A percentile compares a stretch with the other conserved stretches of the same genome.
Conservation (phyloP, 2,888 invertebrate species). For the Cylloceria caligata region DNA sequence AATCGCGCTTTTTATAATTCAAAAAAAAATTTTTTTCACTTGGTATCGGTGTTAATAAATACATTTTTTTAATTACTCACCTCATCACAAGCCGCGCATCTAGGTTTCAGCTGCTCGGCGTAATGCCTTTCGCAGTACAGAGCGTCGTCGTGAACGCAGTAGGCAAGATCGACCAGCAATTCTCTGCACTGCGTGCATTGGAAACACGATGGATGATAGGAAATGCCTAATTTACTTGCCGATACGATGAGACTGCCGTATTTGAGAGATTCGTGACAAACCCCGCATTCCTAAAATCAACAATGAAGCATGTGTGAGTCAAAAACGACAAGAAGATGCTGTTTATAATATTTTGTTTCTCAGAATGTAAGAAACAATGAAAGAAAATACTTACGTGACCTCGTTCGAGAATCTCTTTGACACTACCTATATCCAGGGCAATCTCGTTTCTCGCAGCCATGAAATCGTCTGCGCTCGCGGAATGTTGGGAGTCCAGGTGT, state of each 20-base stretch:
- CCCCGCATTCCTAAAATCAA: slow-evolving; percentile 91
- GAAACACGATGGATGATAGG: slow-evolving; percentile 98
- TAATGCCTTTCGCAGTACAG: slow-evolving; percentile 98
- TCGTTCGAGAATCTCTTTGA: slow-evolving; percentile 80
- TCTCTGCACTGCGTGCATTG: slow-evolving; percentile 95
- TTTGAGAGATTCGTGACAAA: slow-evolving; percentile 92
- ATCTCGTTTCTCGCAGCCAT: slow-evolving; percentile 97
- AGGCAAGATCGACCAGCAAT: slow-evolving; percentile 97
- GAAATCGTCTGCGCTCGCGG: slow-evolving; percentile 96
- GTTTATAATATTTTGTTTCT: neutral
- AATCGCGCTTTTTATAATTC: neutral
- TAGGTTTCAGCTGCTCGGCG: slow-evolving; percentile 97
- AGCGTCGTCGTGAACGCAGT: slow-evolving; percentile 95
- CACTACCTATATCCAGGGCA: slow-evolving; percentile 95
- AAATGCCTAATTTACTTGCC: slow-evolving; percentile 92
- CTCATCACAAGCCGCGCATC: slow-evolving; percentile 99
- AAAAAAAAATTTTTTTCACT: neutral
- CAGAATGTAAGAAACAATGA: neutral
- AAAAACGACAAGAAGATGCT: neutral
- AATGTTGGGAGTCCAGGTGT: slow-evolving; percentile 92
- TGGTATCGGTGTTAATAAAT: neutral
- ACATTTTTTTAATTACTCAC: slow-evolving; percentile 87
- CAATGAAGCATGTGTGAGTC: neutral
- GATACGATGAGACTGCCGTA: slow-evolving; percentile 93
- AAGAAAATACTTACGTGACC: slow-evolving; percentile 76